These are phyloP conservation scores for Thyatira batis DNA, from an alignment of 2,888 invertebrate species.

Conservation along the genomic window DNA sequence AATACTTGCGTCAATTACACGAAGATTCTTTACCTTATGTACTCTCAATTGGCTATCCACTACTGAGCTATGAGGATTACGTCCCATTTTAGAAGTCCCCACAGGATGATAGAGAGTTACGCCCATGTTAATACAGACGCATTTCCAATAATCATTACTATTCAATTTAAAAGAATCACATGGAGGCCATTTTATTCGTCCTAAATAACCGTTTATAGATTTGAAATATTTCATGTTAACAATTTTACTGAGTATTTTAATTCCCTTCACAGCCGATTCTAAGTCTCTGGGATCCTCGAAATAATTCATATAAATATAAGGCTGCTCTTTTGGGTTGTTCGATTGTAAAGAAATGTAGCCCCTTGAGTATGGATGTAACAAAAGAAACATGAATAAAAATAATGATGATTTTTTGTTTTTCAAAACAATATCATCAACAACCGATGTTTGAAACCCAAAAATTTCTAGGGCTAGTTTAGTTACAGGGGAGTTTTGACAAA, in stretches of 20 bases:
- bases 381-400: slow-evolving; percentile 51
- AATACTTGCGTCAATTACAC: slow-evolving; percentile 23
- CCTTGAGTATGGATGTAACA: slow-evolving; percentile 76
- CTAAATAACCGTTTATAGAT: slow-evolving; percentile 22
- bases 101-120: slow-evolving; percentile 84
- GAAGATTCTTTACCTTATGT: slow-evolving; percentile 59
- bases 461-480: slow-evolving; percentile 12
- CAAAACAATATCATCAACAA: slow-evolving; percentile 37
- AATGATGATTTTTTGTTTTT: slow-evolving; percentile 46
- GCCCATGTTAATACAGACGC: slow-evolving; percentile 61
- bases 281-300: no score
- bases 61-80: slow-evolving; percentile 54
- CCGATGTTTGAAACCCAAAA: slow-evolving; percentile 46
- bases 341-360: no score
- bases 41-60: slow-evolving; percentile 46
- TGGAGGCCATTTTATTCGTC: slow-evolving; percentile 22
- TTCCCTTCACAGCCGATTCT: no score
- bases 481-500: slow-evolving; percentile 45
- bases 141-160: slow-evolving; percentile 26
- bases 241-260: no score
- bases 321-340: no score
- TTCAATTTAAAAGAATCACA: slow-evolving; percentile 21
- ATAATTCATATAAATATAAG: no score
- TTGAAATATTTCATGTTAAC: slow-evolving; percentile 22
- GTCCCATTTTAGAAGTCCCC: slow-evolving; percentile 82